Percentiles rank a stretch among this genome's conserved stretches.
These are phyloP conservation scores for Oenanthe melanoleuca DNA, from an alignment of 2,113 vertebrate species.

Conservation along the genomic window DNA sequence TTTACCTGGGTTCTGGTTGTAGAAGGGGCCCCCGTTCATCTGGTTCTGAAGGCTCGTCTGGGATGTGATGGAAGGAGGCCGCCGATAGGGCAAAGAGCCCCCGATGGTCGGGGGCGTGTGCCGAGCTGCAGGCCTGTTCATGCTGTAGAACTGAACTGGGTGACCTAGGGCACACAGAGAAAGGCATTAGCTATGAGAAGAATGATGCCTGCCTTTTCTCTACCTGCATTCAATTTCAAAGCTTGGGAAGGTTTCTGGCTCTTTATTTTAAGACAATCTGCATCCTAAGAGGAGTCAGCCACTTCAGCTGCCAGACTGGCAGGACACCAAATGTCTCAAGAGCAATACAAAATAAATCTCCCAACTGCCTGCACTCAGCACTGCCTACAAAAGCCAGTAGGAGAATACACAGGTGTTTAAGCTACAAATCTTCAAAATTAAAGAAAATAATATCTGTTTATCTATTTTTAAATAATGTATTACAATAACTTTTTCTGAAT, in stretches of 20 bases:
- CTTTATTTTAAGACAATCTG: neutral
- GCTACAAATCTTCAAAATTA: neutral
- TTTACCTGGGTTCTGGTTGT: conserved; percentile 91
- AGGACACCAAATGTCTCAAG: neutral
- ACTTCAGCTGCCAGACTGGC: neutral
- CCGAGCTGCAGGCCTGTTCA: conserved; percentile 90
- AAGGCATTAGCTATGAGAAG: neutral
- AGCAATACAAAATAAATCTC: neutral
- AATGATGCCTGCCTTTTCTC: neutral
- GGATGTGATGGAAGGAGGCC: conserved; percentile 91
- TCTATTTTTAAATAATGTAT: neutral
- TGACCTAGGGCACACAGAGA: conserved; percentile 76
- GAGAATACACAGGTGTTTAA: neutral
- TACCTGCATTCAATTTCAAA: neutral
- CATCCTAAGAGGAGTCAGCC: neutral
- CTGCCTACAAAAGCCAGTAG: neutral
- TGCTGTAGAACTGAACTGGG: conserved; percentile 97
- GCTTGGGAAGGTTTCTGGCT: neutral
- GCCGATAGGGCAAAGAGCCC: conserved; percentile 92
- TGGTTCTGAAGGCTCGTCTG: conserved; percentile 91
- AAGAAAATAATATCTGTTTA: neutral
- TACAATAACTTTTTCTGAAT: neutral
- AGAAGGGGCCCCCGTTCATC: conserved; percentile 93
- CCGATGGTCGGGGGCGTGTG: conserved; percentile 87
- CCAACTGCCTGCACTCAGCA: neutral